Evolutionary conservation across 2,888 invertebrate species (phyloP), one percentile per base, ranked within the genome.

Genomic region (Hirtodrosophila alboralis): DNA sequence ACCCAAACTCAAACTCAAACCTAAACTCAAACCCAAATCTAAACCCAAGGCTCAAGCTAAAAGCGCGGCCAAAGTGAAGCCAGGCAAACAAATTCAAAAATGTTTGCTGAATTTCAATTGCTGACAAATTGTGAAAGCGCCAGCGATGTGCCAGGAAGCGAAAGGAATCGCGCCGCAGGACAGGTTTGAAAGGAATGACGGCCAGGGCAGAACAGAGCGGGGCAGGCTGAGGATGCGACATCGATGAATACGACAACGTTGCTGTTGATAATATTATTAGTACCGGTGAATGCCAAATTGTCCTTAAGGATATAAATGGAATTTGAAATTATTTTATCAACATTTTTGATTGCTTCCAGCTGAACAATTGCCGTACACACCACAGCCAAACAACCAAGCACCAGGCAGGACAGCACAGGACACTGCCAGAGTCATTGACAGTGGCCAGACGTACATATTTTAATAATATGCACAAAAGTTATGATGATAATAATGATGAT

Each of bases 281-380:
- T 67, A 84, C 68, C 77, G 78, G 81, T 84, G 78, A 74, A 86
- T 79, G 75, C 63, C 83, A 85, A 86, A 87, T 87, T 86, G 80
- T 87, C 84, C 88, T 85, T 83, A 76, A 87, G 86, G 75, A 83
- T 85, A 80, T 78, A 80, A 87, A 87, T 76, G 71, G 84, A 84
- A 87, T 84, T 85, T 79, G 65, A 84, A 86, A 87, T 84, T 86
- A 85, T 86, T 86, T 81, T 87, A 87, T 84, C 86, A 84, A 76
- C 84, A 86, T 84, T 85, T 85, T 83, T 87, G 87, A 84, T 84
- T 84, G 84, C 87, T 78, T 85, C 66, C 83, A 86, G 79, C 75
- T 65, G 85, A 83, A 83, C 86, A 86, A 86, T 75, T 75, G 84
- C 54, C 59, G 57, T 53, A 54, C 54, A 51, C 57, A 38, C 43